A percentile compares a stretch with the other conserved stretches of the same genome.
Conservation (phyloP, 1,140 invertebrate species). For the Sycobia sp. region DNA sequence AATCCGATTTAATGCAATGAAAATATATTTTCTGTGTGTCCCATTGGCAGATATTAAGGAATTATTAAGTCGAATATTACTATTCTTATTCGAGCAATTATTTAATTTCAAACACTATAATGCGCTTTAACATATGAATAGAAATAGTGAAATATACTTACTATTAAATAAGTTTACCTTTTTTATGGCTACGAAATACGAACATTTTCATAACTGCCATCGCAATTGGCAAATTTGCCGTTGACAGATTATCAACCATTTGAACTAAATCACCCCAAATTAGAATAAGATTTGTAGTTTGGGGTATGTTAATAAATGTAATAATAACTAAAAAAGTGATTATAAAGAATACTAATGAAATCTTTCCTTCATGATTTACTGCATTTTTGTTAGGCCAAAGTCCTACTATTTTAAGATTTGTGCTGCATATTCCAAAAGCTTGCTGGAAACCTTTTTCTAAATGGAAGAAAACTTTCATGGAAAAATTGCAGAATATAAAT, state of each 20-base stretch:
- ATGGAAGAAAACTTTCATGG: too few relatives aligned
- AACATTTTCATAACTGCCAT: constrained; percentile 22
- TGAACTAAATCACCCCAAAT: constrained; percentile 28
- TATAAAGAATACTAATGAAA: neutral
- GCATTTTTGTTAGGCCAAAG: constrained; percentile 18
- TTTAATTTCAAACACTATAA: too few relatives aligned
- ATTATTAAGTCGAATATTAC: too few relatives aligned
- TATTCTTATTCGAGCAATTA: too few relatives aligned
- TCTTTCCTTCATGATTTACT: neutral
- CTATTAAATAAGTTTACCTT: too few relatives aligned
- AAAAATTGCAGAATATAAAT: too few relatives aligned
- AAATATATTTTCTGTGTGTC: too few relatives aligned
- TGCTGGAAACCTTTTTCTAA: constrained; percentile 11
- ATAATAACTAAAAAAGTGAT: constrained; percentile 1
- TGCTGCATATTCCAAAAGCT: constrained; percentile 13
- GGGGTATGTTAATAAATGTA: constrained; percentile 9
- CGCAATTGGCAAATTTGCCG: constrained; percentile 28
- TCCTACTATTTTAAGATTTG: constrained; percentile 16
- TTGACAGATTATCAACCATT: constrained; percentile 29
- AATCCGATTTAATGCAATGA: too few relatives aligned
- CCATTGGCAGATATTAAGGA: too few relatives aligned
- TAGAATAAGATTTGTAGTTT: constrained; percentile 23
- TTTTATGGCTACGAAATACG: constrained; percentile 15
- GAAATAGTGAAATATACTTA: too few relatives aligned
- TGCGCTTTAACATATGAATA: too few relatives aligned